phyloP scores from a whole-genome alignment of 2,113 vertebrate genomes.

The Brachyhypopomus occidentalis region DNA sequence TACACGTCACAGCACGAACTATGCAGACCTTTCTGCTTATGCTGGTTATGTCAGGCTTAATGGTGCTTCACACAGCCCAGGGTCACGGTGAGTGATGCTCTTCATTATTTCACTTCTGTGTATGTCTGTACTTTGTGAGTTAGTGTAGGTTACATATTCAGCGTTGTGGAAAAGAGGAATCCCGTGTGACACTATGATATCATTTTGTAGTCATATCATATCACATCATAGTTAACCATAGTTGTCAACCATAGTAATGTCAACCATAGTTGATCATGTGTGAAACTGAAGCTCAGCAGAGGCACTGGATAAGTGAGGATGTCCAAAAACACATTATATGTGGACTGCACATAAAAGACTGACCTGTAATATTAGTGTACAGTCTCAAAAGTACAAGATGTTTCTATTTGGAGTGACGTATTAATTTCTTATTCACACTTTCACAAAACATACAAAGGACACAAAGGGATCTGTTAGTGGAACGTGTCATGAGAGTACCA shows the following conservation, averaged over 20 bases:
- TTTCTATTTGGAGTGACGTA: not conserved
- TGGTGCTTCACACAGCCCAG: conserved; percentile 26
- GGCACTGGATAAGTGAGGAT: not conserved
- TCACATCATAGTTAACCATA: not conserved
- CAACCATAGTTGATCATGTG: not conserved
- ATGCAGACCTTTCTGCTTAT: conserved; percentile 47
- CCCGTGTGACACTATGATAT: not conserved
- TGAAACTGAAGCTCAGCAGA: not conserved
- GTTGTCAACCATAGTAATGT: not conserved
- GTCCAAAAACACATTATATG: not conserved
- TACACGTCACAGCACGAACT: not conserved
- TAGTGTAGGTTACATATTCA: too few species aligned
- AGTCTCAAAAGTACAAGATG: not conserved
- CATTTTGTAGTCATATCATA: too few species aligned
- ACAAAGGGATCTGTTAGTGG: not conserved
- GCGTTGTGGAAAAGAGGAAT: too few species aligned
- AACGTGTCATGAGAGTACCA: not conserved
- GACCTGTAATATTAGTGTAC: not conserved
- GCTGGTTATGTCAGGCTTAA: conserved; percentile 32
- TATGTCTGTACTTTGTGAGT: too few species aligned
- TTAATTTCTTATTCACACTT: not conserved
- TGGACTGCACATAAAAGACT: not conserved
- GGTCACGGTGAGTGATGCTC: conserved; percentile 50
- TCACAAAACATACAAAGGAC: not conserved
- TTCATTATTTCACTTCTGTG: not conserved